phyloP scores from a whole-genome alignment of 2,888 invertebrate genomes.

The Serripes groenlandicus region DNA sequence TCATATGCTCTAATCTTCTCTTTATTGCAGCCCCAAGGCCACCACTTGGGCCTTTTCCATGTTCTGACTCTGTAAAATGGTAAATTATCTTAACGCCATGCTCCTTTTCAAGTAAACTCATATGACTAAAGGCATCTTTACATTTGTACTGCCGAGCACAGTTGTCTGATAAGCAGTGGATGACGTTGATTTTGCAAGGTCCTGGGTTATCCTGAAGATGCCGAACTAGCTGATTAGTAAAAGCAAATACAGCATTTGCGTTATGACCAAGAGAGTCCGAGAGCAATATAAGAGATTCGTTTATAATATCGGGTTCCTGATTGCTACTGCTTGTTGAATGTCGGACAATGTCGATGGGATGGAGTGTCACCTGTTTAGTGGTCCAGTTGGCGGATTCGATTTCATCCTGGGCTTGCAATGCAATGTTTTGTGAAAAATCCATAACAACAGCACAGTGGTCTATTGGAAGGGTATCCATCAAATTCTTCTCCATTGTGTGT shows the following conservation, averaged over 20 bases:
- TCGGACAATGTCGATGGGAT: conserved; percentile 32
- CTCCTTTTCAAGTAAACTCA: conserved; percentile 13
- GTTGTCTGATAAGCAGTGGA: conserved; percentile 41
- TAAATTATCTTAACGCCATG: conserved; percentile 29
- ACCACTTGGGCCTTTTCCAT: conserved; percentile 42
- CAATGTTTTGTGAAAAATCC: conserved; percentile 43
- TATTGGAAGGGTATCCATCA: conserved; percentile 20
- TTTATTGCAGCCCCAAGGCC: conserved; percentile 45
- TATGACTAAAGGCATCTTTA: conserved; percentile 27
- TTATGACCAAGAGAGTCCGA: conserved; percentile 31
- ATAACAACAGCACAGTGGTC: conserved; percentile 36
- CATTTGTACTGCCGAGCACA: conserved; percentile 40
- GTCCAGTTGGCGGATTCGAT: conserved; percentile 44
- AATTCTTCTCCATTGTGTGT: conserved; percentile 20
- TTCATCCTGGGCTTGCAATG: conserved; percentile 34
- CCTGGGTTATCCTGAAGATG: conserved; percentile 39
- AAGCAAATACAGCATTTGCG: conserved; percentile 28
- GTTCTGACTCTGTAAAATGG: conserved; percentile 39
- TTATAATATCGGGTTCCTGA: conserved; percentile 18
- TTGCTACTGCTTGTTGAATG: conserved; percentile 12
- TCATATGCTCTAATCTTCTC: conserved; percentile 24
- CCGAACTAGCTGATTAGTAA: conserved; percentile 23
- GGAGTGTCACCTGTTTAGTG: conserved; percentile 35
- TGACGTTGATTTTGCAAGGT: conserved; percentile 20
- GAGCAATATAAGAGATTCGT: conserved; percentile 39